phyloP scores from a whole-genome alignment of 2,888 invertebrate species.

The Mythimna ferrago region DNA sequence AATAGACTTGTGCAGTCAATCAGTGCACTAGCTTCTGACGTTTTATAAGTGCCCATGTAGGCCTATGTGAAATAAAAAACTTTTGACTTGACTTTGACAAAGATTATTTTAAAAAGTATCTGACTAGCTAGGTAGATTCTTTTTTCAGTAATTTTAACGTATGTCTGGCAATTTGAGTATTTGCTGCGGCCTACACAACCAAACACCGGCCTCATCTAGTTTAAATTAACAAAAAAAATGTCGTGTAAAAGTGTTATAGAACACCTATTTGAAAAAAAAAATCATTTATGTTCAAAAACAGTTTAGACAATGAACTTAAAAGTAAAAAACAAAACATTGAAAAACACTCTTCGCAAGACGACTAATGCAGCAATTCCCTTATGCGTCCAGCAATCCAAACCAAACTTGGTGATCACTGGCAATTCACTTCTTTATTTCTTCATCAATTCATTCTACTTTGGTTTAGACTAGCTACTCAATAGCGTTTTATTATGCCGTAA shows the following conservation, averaged over 20 bases:
- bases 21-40: too few species aligned
- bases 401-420: background rate
- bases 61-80: too few species aligned
- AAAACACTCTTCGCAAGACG: background rate
- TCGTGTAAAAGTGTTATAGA: too few species aligned
- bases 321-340: conserved; percentile 13
- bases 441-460: background rate
- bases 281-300: background rate
- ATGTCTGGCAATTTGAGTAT: too few species aligned
- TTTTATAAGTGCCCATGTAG: too few species aligned
- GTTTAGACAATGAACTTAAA: background rate
- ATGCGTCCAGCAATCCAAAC: background rate
- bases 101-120: background rate
- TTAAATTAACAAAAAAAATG: too few species aligned
- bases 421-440: conserved; percentile 6
- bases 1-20: background rate
- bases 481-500: conserved; percentile 8
- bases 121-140: too few species aligned
- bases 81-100: too few species aligned
- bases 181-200: too few species aligned
- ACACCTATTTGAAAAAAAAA: too few species aligned
- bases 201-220: too few species aligned
- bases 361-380: background rate
- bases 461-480: background rate
- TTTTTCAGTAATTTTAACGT: too few species aligned